phyloP scores from a whole-genome alignment of 1,140 invertebrate species.

The Andrena cerasifolii region DNA sequence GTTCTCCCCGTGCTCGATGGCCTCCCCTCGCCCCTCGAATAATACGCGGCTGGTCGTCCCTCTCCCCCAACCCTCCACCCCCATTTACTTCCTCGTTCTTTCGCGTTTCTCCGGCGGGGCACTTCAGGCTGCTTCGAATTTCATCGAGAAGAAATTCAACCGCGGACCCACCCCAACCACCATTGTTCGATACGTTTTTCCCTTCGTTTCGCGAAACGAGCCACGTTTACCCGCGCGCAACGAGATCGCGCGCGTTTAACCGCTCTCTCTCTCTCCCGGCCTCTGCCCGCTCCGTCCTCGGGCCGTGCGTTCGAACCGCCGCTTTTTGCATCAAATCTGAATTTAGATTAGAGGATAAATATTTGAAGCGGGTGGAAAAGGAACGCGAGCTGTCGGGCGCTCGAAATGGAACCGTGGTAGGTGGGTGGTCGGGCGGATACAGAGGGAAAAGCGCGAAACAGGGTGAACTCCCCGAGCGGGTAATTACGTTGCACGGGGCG shows the following conservation, averaged over 20 bases:
- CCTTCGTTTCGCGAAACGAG: not conserved
- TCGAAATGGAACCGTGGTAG: not conserved
- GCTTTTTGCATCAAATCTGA: constrained; percentile 23
- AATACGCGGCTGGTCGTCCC: not conserved
- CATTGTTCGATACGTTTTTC: constrained; percentile 24
- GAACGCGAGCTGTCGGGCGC: too few species aligned
- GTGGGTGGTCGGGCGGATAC: too few species aligned
- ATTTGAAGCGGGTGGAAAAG: not conserved
- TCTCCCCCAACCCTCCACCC: not conserved
- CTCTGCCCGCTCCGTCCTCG: not conserved
- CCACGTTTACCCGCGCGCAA: not conserved
- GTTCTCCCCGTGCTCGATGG: constrained; percentile 32
- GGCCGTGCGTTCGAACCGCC: not conserved
- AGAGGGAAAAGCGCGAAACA: constrained; percentile 49
- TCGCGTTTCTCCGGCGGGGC: not conserved
- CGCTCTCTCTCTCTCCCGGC: not conserved
- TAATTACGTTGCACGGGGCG: constrained; percentile 62
- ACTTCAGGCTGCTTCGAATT: not conserved
- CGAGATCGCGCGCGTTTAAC: not conserved
- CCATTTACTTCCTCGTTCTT: too few species aligned
- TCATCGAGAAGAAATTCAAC: constrained; percentile 33
- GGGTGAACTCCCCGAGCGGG: constrained; percentile 40
- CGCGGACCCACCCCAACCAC: not conserved
- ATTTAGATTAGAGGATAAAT: constrained; percentile 53
- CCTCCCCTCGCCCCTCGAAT: constrained; percentile 18